These are phyloP conservation scores for Aricia agestis DNA, from an alignment of 1,140 invertebrate species.

Conservation along the genomic window DNA sequence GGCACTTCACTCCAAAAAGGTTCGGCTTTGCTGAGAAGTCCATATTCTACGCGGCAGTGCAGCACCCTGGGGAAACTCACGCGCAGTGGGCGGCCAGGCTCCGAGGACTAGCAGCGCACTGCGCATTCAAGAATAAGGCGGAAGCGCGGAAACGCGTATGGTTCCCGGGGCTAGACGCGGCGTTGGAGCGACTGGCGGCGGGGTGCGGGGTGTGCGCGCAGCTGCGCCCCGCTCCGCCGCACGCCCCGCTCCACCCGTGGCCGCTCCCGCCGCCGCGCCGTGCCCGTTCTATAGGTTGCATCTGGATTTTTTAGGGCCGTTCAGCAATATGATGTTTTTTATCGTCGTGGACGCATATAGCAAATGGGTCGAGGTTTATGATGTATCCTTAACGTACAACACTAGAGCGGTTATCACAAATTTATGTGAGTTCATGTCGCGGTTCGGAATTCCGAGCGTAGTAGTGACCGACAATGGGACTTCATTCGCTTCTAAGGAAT, in stretches of 20 bases:
- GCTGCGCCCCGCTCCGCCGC: background rate
- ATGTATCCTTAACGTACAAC: constrained; percentile 24
- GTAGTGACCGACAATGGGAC: constrained; percentile 35
- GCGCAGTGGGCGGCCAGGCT: constrained; percentile 18
- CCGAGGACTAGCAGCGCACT: constrained; percentile 24
- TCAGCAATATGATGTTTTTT: constrained; percentile 11
- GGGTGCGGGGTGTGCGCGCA: constrained; percentile 30
- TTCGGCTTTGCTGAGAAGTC: too few species aligned
- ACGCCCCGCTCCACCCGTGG: background rate
- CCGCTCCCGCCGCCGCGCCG: constrained; percentile 37
- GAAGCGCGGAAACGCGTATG: constrained; percentile 45
- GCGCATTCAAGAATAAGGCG: constrained; percentile 43
- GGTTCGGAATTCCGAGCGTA: constrained; percentile 27
- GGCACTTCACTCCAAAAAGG: too few species aligned
- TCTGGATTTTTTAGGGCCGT: background rate
- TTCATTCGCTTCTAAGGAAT: constrained; percentile 29
- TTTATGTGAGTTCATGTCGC: constrained; percentile 30
- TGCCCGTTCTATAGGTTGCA: constrained; percentile 32
- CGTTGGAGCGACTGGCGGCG: constrained; percentile 45
- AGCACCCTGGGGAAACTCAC: constrained; percentile 14
- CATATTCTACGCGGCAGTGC: too few species aligned
- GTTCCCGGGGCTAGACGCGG: constrained; percentile 63
- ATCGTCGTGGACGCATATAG: constrained; percentile 20
- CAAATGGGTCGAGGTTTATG: constrained; percentile 29
- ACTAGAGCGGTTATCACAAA: constrained; percentile 25